Base-by-base conservation (phyloP, 1,140 invertebrate species). In the Heliconius himera region DNA sequence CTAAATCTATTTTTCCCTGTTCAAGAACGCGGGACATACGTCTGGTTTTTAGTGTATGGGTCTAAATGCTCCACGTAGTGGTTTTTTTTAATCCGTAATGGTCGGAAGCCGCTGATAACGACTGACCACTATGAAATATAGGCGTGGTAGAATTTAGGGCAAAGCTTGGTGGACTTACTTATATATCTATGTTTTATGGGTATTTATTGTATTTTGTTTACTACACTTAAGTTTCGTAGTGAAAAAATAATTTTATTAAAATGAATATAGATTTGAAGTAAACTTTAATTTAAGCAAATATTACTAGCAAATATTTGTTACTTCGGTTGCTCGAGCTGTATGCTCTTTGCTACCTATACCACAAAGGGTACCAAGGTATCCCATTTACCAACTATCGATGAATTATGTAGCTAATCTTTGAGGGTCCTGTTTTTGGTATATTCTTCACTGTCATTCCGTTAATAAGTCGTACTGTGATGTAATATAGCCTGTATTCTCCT, bases 81-180 rank as follows among this genome's bases (percentile, higher is more conserved):
- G 60, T 81, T 83, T 89, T 90, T 88, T 89, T 90, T 88, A 89
- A 90, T 88, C 86, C 86, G 78, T 89, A 88, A 90, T 85, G 88
- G 85, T 41, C 83, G 81, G 79, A 79, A 84, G 85, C 77, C 74
- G 78, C 86, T 86, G 88, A 89, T 90, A 91, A 85, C 81, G 84
- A 70, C 51, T 71, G 71, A 33, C 81, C 70, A 41, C 79, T 85
- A 89, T 89, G 89, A 89, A 87, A 83, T 82, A 90, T 75, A 66
- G 78, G 80, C 70, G 60, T 56, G 49, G 74, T 74, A 75, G 81
- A 81, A 83, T 84, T 80, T 75, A 73, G 82, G 79, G 70, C 77
- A 78, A 29, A n/a, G 83, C 46, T 33, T 22, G 36, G 56, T 29
- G 60, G 6, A 46, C 54, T 29, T 66, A 26, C 56, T n/a, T 22